Conservation (phyloP, 23 tunicate genomes). For the Botrylloides violaceus region DNA sequence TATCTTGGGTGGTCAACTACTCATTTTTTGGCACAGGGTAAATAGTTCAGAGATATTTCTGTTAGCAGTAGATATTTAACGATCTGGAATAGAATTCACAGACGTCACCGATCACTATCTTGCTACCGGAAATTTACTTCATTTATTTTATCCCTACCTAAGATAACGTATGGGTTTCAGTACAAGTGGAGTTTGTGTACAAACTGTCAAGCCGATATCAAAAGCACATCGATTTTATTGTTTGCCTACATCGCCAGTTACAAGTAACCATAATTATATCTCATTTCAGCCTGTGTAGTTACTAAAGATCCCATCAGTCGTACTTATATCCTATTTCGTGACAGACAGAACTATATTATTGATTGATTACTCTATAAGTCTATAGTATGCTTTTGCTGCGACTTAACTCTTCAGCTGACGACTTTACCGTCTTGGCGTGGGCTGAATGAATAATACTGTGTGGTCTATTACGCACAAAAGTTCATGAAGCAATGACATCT, state of each 20-base stretch:
- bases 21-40: constrained; percentile 17
- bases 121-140: not conserved
- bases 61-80: not conserved
- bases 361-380: not conserved
- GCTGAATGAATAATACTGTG: not conserved
- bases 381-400: too few species aligned
- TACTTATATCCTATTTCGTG: not conserved
- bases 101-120: constrained; percentile 4
- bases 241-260: not conserved
- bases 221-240: not conserved
- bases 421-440: too few species aligned
- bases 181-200: not conserved
- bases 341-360: not conserved
- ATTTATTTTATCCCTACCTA: not conserved
- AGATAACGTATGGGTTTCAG: not conserved
- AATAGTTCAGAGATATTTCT: constrained; percentile 14
- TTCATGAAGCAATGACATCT: too few species aligned
- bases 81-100: not conserved
- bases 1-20: constrained; percentile 30
- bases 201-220: not conserved
- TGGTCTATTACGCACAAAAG: not conserved
- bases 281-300: not conserved
- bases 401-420: too few species aligned
- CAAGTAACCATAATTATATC: not conserved
- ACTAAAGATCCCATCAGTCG: not conserved